These are phyloP conservation scores for Centruroides sculpturatus DNA, from an alignment of 1,140 invertebrate genomes.

Conservation along the genomic window DNA sequence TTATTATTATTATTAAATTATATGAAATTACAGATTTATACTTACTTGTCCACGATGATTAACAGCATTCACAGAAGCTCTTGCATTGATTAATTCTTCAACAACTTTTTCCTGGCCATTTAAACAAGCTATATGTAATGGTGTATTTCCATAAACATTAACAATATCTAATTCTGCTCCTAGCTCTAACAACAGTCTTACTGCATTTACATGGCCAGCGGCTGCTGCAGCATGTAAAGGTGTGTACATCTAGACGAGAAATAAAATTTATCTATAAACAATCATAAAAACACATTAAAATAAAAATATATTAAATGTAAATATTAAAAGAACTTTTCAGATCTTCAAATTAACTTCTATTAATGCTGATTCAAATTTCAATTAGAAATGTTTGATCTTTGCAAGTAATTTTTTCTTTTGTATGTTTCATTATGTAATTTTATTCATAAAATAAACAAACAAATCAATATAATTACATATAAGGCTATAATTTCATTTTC, in stretches of 20 bases:
- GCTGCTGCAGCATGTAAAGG: conserved; percentile 31
- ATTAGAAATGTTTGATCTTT: too few relatives aligned
- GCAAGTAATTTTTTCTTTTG: too few relatives aligned
- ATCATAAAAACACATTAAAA: too few relatives aligned
- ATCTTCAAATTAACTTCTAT: too few relatives aligned
- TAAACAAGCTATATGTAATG: conserved; percentile 45
- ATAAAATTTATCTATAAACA: not conserved
- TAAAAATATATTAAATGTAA: too few relatives aligned
- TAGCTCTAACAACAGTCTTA: conserved; percentile 36
- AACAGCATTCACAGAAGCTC: conserved; percentile 31
- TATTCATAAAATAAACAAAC: too few relatives aligned
- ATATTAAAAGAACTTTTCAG: too few relatives aligned
- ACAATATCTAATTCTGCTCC: conserved; percentile 42
- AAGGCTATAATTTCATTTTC: too few relatives aligned
- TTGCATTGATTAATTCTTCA: conserved; percentile 33
- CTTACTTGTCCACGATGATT: conserved; percentile 35
- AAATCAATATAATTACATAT: too few relatives aligned
- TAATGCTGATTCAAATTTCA: too few relatives aligned
- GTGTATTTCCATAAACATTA: conserved; percentile 44
- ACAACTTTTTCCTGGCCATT: conserved; percentile 41
- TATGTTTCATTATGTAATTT: too few relatives aligned
- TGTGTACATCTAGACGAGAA: conserved; percentile 32
- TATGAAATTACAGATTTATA: not conserved
- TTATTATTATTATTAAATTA: too few relatives aligned
- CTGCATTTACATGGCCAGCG: conserved; percentile 32